A percentile compares a stretch with the other conserved stretches of the same genome.
These are phyloP conservation scores for Polylopha cassiicola DNA, from an alignment of 2,888 invertebrate species.

Conservation along the genomic window DNA sequence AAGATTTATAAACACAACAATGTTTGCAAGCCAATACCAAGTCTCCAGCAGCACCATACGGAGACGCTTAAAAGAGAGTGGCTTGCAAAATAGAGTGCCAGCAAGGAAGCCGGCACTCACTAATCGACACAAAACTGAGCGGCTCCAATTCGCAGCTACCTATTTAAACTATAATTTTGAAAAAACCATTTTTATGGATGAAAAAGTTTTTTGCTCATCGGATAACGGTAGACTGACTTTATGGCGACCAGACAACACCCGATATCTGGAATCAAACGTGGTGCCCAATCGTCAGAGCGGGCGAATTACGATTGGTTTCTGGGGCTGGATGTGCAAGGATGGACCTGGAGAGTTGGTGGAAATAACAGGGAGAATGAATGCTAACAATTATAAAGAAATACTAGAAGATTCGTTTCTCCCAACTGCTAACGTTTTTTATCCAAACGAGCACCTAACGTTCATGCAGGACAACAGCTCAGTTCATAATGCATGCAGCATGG, in stretches of 20 bases:
- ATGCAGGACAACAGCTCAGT: constrained; percentile 8
- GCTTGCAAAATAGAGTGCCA: neutral
- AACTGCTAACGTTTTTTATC: constrained; percentile 2
- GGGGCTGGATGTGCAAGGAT: constrained; percentile 9
- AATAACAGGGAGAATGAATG: constrained; percentile 5
- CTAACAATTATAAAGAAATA: neutral
- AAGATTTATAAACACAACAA: neutral
- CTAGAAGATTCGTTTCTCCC: constrained; percentile 3
- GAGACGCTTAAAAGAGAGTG: neutral
- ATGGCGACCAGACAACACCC: constrained; percentile 1
- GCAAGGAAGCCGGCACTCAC: constrained; percentile 1
- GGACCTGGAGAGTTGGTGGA: constrained; percentile 1
- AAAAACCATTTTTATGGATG: too few relatives aligned
- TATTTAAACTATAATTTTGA: too few relatives aligned
- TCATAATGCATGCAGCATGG: too few relatives aligned
- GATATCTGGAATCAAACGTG: neutral
- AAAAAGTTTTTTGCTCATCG: too few relatives aligned
- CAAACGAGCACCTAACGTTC: neutral
- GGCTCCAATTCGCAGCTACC: too few relatives aligned
- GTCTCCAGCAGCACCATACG: neutral
- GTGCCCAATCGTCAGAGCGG: neutral
- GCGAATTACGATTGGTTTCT: neutral
- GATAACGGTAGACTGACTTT: neutral
- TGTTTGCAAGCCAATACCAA: neutral
- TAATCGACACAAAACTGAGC: too few relatives aligned